Percentiles rank a stretch among this genome's conserved stretches.
phyloP scores from a whole-genome alignment of 1,140 invertebrate genomes.

The Atta colombica region DNA sequence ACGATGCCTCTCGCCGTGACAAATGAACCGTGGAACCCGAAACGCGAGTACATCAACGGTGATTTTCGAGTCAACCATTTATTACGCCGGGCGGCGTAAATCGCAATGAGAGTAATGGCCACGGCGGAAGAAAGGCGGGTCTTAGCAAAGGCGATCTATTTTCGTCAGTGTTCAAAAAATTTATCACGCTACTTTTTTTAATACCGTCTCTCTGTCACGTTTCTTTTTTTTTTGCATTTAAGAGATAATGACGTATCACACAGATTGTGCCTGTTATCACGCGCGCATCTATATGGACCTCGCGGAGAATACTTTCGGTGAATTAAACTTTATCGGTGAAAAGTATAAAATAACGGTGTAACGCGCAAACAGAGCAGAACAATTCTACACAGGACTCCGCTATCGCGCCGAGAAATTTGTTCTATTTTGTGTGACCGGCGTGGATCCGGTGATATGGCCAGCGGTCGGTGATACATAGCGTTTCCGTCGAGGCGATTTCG shows the following conservation, averaged over 20 bases:
- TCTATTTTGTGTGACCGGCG: conserved; percentile 66
- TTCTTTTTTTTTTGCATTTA: neutral
- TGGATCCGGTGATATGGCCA: conserved; percentile 66
- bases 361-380: conserved; percentile 63
- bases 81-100: conserved; percentile 40
- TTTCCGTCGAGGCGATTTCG: conserved; percentile 66
- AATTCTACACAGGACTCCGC: conserved; percentile 46
- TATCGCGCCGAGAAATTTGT: conserved; percentile 67
- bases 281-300: conserved; percentile 18
- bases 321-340: conserved; percentile 61
- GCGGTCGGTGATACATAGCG: conserved; percentile 66
- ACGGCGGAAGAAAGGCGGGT: conserved; percentile 29
- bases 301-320: conserved; percentile 50
- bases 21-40: conserved; percentile 42
- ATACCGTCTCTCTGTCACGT: neutral
- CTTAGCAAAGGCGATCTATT: conserved; percentile 18
- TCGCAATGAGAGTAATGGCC: conserved; percentile 47
- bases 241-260: conserved; percentile 29
- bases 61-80: conserved; percentile 50
- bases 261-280: conserved; percentile 11
- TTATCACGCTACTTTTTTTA: conserved; percentile 13
- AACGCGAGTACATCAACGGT: conserved; percentile 46
- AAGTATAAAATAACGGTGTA: conserved; percentile 61
- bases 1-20: conserved; percentile 18
- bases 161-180: conserved; percentile 43